These are phyloP conservation scores for Zaprionus africanus DNA, from an alignment of 1,140 invertebrate genomes.

Conservation along the genomic window DNA sequence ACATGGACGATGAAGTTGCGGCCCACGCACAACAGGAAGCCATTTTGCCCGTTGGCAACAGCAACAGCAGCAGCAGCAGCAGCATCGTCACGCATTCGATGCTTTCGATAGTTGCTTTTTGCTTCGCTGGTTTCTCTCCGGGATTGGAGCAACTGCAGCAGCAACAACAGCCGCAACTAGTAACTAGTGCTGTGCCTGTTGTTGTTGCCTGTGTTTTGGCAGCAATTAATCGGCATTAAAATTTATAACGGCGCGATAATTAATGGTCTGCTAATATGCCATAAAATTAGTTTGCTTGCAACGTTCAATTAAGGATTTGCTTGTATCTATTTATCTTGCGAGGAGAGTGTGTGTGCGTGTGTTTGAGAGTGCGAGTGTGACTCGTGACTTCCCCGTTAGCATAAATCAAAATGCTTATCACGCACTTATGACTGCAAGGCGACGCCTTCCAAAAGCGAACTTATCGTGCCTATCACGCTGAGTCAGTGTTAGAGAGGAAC, in stretches of 20 bases:
- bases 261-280: constrained; percentile 81
- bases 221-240: constrained; percentile 83
- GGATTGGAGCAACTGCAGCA: constrained; percentile 43
- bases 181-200: constrained; percentile 39
- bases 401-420: constrained; percentile 83
- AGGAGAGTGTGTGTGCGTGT: constrained; percentile 1
- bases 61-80: constrained; percentile 11
- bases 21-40: constrained; percentile 78
- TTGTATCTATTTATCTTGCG: constrained; percentile 48
- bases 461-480: constrained; percentile 19
- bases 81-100: constrained; percentile 45
- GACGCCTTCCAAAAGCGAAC: constrained; percentile 35
- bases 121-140: constrained; percentile 37
- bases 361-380: constrained; percentile 34
- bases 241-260: constrained; percentile 78
- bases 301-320: constrained; percentile 78
- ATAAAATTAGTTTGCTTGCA: constrained; percentile 81
- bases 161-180: constrained; percentile 55
- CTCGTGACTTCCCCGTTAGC: constrained; percentile 56
- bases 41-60: constrained; percentile 56
- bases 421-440: constrained; percentile 56
- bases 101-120: constrained; percentile 29
- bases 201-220: constrained; percentile 70
- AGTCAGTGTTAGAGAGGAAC: constrained; percentile 13
- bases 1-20: constrained; percentile 44